Evolutionary conservation across 1,140 invertebrate species (phyloP), one percentile per base, ranked within the genome.

Genomic region (Campoletis sonorensis): DNA sequence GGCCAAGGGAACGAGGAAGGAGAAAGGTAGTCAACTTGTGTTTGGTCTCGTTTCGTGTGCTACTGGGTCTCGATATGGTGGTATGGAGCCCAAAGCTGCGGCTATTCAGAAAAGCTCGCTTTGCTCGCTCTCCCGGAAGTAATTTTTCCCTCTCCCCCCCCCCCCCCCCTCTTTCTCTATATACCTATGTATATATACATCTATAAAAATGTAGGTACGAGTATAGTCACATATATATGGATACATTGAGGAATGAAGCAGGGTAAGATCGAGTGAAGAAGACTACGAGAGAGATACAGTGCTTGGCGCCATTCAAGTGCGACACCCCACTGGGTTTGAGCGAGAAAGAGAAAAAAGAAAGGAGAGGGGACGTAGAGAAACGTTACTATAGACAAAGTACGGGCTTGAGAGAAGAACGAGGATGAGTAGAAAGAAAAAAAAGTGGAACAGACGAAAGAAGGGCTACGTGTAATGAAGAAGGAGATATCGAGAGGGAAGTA

Each of bases 41-140:
- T 76, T 81, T 82, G 81, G 82, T 83, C 40, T 45, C 84, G 78
- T 79, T 83, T 83, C 79, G 81, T 78, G 61, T 37, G 61, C 61
- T 33, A 33, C 67, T 75, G 27, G 16, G 21, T 11, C 30, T 33
- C 27, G 67, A 70, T 70, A 30, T 33, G 30, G 67, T 33, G 30
- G 67, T n/a, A 33, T 33, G 67, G 30, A 70, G 27, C 30, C 30
- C 37, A 30, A 70, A 70, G 30, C 67, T 70, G 67, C 16, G 26
- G 54, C 75, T 54, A 77, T 70, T 70, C 37, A 64, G 54, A 30
- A 61, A 27, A 58, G 51, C 83, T 86, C 82, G 70, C 87, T 89
- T 89, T 88, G 85, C 82, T 84, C 85, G 83, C 81, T 84, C 81
- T 84, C 68, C 84, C 80, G 85, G 83, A 88, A 88, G 80, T 87